Conservation (phyloP, 2,113 vertebrate species). For the Zootoca vivipara region DNA sequence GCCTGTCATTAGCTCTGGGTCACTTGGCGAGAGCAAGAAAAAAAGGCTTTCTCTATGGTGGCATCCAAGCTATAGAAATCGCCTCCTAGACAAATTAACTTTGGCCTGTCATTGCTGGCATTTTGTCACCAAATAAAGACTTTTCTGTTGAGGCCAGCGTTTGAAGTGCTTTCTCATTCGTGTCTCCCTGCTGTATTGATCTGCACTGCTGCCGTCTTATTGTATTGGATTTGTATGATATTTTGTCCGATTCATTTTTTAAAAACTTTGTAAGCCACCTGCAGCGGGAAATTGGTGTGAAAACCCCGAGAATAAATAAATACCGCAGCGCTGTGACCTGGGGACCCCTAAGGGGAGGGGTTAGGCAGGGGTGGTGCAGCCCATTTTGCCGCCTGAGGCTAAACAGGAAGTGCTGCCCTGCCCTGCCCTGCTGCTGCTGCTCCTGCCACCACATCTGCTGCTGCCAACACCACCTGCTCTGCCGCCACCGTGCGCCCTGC, state of each 20-base stretch:
- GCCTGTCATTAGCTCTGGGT: no score
- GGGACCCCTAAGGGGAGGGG: not conserved
- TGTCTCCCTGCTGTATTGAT: not conserved
- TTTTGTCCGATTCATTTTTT: not conserved
- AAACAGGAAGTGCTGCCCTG: no score
- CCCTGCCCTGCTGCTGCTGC: no score
- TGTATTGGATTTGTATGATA: not conserved
- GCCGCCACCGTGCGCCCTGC: no score
- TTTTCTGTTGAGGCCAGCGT: not conserved
- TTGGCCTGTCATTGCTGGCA: not conserved
- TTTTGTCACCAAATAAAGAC: not conserved
- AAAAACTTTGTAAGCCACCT: not conserved
- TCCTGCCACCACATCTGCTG: no score
- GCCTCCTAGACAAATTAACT: not conserved
- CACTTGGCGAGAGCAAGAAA: no score
- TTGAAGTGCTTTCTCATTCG: not conserved
- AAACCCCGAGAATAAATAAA: not conserved
- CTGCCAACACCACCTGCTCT: no score
- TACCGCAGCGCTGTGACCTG: not conserved
- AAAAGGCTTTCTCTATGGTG: no score
- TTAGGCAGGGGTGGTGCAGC: no score
- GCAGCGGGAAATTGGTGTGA: not conserved
- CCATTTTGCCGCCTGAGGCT: no score
- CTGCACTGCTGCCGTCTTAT: not conserved
- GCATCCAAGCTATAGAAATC: not conserved